These are phyloP conservation scores for Schizotus pectinicornis DNA, from an alignment of 2,888 invertebrate genomes.

Conservation along the genomic window DNA sequence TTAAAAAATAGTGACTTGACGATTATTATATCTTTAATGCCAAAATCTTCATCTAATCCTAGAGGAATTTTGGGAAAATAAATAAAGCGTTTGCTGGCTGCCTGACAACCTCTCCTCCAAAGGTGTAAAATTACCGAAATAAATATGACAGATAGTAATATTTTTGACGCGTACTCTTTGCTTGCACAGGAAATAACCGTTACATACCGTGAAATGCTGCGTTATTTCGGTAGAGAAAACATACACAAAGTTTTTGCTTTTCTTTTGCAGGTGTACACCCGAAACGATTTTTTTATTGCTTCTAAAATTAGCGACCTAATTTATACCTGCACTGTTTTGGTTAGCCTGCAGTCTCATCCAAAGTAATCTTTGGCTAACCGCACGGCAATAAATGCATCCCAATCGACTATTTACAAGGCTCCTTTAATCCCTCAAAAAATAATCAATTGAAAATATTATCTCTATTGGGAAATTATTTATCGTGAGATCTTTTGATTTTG, in stretches of 20 bases:
- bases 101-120: neutral
- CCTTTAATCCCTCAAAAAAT: too few relatives aligned
- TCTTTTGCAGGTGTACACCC: conserved; percentile 17
- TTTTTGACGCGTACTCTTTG: neutral
- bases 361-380: too few relatives aligned
- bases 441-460: too few relatives aligned
- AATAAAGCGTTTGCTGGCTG: neutral
- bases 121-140: conserved; percentile 8
- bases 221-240: conserved; percentile 5
- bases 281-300: conserved; percentile 15
- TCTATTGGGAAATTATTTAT: too few relatives aligned
- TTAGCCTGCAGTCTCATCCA: too few relatives aligned
- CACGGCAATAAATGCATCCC: too few relatives aligned
- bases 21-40: too few relatives aligned
- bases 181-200: neutral
- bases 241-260: conserved; percentile 8
- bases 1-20: too few relatives aligned
- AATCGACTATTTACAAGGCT: too few relatives aligned
- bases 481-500: too few relatives aligned
- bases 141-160: conserved; percentile 12
- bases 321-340: conserved; percentile 9
- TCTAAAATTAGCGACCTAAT: conserved; percentile 18
- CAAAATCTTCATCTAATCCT: too few relatives aligned
- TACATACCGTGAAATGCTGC: conserved; percentile 2
- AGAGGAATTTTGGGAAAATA: neutral